Evolutionary conservation across 2,888 invertebrate species (phyloP), one percentile per base, ranked within the genome.

Genomic region (Isoperla grammatica): DNA sequence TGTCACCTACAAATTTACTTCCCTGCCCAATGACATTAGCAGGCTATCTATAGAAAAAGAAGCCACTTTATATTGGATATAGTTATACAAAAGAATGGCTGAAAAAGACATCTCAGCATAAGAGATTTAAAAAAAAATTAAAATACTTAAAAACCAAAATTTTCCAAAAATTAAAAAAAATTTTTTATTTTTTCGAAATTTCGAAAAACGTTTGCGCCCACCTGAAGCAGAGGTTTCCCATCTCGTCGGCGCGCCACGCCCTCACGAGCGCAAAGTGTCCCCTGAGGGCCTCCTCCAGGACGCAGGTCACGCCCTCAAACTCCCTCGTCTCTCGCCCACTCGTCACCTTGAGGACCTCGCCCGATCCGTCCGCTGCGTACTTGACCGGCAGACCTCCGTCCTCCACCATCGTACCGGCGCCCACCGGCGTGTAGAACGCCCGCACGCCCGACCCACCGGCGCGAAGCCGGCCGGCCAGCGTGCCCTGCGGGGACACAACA

Each of bases 341-440:
- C 5, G 29, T 6, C 29, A 6, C 5, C 29, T 6, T 8, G 5
- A 6, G 5, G 29, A 29, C 29, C 5, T 29, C 4, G 5, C 8
- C 29, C 29, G 5, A 4, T 29, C 42, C 42, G 6, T 4, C 4
- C 42, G n/a, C 11, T 6, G 6, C 11, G 42, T 40, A 40, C 42
- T 40, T 40, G 42, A 40, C 42, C 4, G 42, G 42, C 13, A 29
- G n/a, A 9, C 49, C 49, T 6, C 49, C 49, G 4, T 50, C 35
- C 15, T 50, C 29, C 13, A 29, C 20, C 49, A 23, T n/a, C 35
- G 49, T 29, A 1, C 49, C 49, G 29, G 13, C 35, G 49, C 49
- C 49, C 4, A 50, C 49, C 13, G 49, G 13, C 35, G 49, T 50
- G 15, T 35, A 50, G 49, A 50, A 50, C 35, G 49, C 49, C 1